Evolutionary conservation across 2,888 invertebrate species (phyloP).

Genomic region (Willowsia nigromaculata): DNA sequence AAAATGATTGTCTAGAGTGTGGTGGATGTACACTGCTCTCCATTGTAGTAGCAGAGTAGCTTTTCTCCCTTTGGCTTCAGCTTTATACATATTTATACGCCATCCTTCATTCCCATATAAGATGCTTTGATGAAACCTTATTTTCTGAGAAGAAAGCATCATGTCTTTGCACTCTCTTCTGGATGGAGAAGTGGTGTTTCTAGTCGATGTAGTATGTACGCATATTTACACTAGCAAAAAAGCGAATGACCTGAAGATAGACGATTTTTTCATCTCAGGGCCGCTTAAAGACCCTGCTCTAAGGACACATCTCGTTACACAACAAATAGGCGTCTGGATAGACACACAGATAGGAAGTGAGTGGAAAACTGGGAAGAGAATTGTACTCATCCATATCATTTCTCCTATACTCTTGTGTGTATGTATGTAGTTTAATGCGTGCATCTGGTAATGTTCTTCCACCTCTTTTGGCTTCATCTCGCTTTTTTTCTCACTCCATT

Average conservation of each 20-base stretch:
- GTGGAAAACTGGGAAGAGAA: not conserved
- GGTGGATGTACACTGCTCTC: not conserved
- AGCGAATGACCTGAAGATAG: slow-evolving; percentile 69
- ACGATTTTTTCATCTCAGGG: slow-evolving; percentile 43
- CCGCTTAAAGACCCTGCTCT: slow-evolving; percentile 22
- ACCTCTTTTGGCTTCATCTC: slow-evolving; percentile 66
- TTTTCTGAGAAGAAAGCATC: not conserved
- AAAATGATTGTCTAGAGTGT: slow-evolving; percentile 43
- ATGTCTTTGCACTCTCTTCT: not conserved
- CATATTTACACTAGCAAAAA: slow-evolving; percentile 40
- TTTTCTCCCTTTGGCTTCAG: not conserved
- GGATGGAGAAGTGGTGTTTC: not conserved
- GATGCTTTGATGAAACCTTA: not conserved
- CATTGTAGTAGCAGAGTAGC: not conserved
- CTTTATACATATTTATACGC: slow-evolving; percentile 19
- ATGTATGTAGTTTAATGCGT: slow-evolving; percentile 39
- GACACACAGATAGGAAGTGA: not conserved
- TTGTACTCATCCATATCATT: not conserved
- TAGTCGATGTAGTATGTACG: slow-evolving; percentile 5
- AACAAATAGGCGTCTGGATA: not conserved
- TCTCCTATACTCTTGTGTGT: not conserved
- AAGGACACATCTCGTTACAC: not conserved
- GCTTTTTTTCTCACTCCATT: slow-evolving; percentile 21
- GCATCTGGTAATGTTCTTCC: slow-evolving; percentile 51
- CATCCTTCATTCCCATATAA: not conserved